Conservation (phyloP, 92 coral and sea anemone genomes). For the Desmophyllum pertusum region DNA sequence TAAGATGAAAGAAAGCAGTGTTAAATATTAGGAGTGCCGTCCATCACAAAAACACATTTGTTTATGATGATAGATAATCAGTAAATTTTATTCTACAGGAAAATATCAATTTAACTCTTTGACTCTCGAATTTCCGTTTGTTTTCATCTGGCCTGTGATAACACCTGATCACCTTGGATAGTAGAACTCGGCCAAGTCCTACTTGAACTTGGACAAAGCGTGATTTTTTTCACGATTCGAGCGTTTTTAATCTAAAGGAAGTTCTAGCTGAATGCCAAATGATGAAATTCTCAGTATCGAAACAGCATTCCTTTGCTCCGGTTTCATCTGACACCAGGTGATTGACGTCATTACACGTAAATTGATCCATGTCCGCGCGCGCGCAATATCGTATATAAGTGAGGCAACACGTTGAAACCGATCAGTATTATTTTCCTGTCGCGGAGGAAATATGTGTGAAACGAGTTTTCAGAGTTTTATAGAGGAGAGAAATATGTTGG, state of each 20-base stretch:
- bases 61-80: not conserved
- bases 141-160: not conserved
- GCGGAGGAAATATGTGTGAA: constrained; percentile 7
- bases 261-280: not conserved
- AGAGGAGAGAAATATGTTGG: not conserved
- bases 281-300: not conserved
- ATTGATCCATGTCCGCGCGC: constrained; percentile 19
- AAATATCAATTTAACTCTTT: not conserved
- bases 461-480: too few species aligned
- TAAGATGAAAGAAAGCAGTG: not conserved
- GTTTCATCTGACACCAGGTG: constrained; percentile 16
- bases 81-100: not conserved
- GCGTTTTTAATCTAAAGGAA: not conserved
- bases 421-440: not conserved
- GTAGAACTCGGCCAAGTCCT: not conserved
- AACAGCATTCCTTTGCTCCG: not conserved
- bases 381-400: not conserved
- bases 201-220: not conserved
- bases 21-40: not conserved
- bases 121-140: constrained; percentile 16
- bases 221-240: constrained; percentile 12
- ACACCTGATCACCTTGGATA: constrained; percentile 5
- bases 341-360: constrained; percentile 23
- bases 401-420: not conserved
- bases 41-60: constrained; percentile 2